These are phyloP conservation scores for Brachynemurus nebulosus DNA, from an alignment of 2,888 invertebrate genomes.

Conservation along the genomic window DNA sequence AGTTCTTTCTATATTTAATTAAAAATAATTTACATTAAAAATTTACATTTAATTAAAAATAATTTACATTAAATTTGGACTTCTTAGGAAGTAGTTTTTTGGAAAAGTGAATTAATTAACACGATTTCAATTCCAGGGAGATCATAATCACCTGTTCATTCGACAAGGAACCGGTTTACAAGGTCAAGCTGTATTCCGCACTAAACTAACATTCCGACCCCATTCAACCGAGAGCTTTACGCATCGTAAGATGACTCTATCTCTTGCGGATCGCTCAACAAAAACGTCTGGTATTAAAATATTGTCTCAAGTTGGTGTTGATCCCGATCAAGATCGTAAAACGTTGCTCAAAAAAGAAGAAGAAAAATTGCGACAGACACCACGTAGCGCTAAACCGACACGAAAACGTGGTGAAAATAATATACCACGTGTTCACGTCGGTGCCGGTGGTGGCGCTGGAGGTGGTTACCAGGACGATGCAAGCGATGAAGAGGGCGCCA, in stretches of 20 bases:
- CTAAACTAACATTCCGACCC: slow-evolving; percentile 93
- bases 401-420: slow-evolving; percentile 29
- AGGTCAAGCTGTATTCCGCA: slow-evolving; percentile 93
- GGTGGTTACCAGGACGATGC: slow-evolving; percentile 61
- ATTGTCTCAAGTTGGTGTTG: slow-evolving; percentile 80
- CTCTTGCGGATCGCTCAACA: slow-evolving; percentile 85
- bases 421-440: slow-evolving; percentile 26
- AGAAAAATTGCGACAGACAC: slow-evolving; percentile 81
- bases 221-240: slow-evolving; percentile 99
- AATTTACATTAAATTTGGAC: no score
- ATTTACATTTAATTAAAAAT: no score
- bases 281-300: slow-evolving; percentile 94
- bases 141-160: slow-evolving; percentile 95
- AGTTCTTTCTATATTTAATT: no score
- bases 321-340: slow-evolving; percentile 86
- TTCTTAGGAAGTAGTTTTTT: no score
- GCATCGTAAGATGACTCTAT: slow-evolving; percentile 97
- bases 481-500: slow-evolving; percentile 86
- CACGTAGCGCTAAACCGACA: slow-evolving; percentile 49
- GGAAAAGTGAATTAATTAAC: slow-evolving; percentile 9
- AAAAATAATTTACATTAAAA: no score
- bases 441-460: slow-evolving; percentile 30
- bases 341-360: slow-evolving; percentile 96
- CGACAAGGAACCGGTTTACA: slow-evolving; percentile 96
- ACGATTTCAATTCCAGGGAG: slow-evolving; percentile 62